Evolutionary conservation across 2,888 invertebrate species (phyloP).

Genomic region (Mythimna ferrago): DNA sequence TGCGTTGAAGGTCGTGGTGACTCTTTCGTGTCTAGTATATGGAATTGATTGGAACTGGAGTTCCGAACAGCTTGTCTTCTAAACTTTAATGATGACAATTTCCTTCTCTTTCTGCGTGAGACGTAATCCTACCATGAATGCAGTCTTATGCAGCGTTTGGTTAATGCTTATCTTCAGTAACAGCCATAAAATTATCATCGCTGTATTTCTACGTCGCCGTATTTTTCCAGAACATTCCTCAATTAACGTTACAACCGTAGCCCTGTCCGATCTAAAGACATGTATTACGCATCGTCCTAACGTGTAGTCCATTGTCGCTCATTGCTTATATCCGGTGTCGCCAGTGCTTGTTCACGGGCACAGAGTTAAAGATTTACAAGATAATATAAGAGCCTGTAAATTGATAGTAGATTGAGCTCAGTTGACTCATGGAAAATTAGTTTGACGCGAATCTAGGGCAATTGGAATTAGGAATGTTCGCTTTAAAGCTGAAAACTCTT

Average conservation of each 20-base stretch:
- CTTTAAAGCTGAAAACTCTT: neutral
- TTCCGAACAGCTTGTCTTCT: neutral
- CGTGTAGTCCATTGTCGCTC: slow-evolving; percentile 75
- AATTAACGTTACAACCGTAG: slow-evolving; percentile 36
- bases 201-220: slow-evolving; percentile 4
- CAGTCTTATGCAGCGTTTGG: no score
- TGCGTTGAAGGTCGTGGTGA: no score
- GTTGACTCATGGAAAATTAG: slow-evolving; percentile 36
- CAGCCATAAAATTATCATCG: slow-evolving; percentile 1
- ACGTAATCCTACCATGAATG: neutral
- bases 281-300: slow-evolving; percentile 59
- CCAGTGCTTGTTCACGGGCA: slow-evolving; percentile 57
- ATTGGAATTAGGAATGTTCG: slow-evolving; percentile 19
- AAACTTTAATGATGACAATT: neutral
- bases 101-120: neutral
- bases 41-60: accelerated
- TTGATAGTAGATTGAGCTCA: slow-evolving; percentile 31
- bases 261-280: slow-evolving; percentile 63
- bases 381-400: slow-evolving; percentile 51
- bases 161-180: no score
- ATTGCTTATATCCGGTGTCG: slow-evolving; percentile 82
- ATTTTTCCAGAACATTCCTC: slow-evolving; percentile 40
- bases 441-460: slow-evolving; percentile 39
- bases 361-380: slow-evolving; percentile 56
- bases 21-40: no score